Base-by-base conservation (phyloP, 92 coral and sea anemone species). In the Ricordea florida region DNA sequence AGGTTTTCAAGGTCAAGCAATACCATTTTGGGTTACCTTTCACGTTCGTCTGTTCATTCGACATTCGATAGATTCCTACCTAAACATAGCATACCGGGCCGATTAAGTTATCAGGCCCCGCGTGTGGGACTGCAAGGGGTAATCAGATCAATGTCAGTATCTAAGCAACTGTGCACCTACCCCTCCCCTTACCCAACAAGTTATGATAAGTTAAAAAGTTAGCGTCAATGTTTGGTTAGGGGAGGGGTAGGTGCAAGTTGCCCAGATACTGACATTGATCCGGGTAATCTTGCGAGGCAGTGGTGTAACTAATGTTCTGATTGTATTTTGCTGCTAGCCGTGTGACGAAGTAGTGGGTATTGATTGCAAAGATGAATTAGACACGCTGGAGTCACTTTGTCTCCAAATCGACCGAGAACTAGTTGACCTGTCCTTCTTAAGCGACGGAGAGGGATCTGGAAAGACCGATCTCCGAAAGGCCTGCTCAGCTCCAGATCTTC, bases 401-500 rank as follows among this genome's bases (percentile, higher is more conserved):
- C 65, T 55, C 1, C 86, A 80, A n/a, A 78, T 88, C 53, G 93
- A 88, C 47, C 85, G 51, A 10, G 90, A 84, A 30, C 87, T 84
- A 15, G 59, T 65, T 8, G 57, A 66, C 62, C 75, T 83, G 46
- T 74, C 85, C 66, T 66, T 69, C 50, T 10, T 76, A 16, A 53
- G 62, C 38, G 53, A 58, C 33, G 81, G 76, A 17, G 68, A 14
- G 29, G 51, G 51, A 72, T 44, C 44, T 36, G 70, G 61, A 1
- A 61, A 45, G 25, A 57, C 78, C 44, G 61, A 69, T 23, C 45
- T 67, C 65, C 62, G 58, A n/a, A 74, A 81, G 57, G 38, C 57
- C 43, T 18, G 83, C 24, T 86, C 91, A n/a, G 83, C 87, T 8
- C 93, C 93, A 45, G 80, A 89, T 79, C 89, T 85, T 69, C 84